Base-by-base conservation (phyloP, 2,113 vertebrate species). In the Cryptoleucopteryx plumbea region DNA sequence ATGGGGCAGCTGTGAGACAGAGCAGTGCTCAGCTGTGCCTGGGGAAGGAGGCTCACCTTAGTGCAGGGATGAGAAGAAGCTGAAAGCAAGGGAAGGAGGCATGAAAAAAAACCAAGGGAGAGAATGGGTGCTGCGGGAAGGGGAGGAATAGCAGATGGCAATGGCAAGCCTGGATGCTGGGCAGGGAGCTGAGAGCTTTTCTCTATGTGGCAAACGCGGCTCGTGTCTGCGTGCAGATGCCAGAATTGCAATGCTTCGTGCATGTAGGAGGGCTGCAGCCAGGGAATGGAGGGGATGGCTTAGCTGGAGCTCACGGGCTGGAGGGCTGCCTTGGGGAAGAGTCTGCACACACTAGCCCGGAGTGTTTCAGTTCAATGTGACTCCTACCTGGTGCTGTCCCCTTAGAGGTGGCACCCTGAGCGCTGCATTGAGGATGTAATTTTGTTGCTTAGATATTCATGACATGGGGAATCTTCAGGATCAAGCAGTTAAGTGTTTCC, bases 341-440 rank as follows among this genome's bases (percentile, higher is more conserved):
- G 23, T 40, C 47, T 11, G 61, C 38, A 5, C 0, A 0, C 19
- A 0, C 29, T 5, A 27, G n/a, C 27, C 47, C 25, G 1, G n/a
- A 3, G 27, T 36, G 19, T 14, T 71, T 8, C n/a, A 4, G 47
- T 7, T 68, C 70, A 48, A 19, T 2, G 0, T 20, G 18, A 3
- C 32, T 71, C 63, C 59, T n/a, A 2, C 50, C 43, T 8, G 22
- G 23, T 42, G 26, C 53, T 56, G 59, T 8, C 18, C 1, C 58
- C 13, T 42, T 20, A 4, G 7, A 18, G 27, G 53, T n/a, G 59
- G n/a, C 31, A 31, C 62, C 13, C 29, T 13, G 55, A 34, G 56
- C 20, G 6, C 12, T 22, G 38, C 15, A 2, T 8, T 65, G 70
- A 74, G 45, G 25, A 20, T 89, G 61, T 5, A 8, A 1, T 45